Conservation (phyloP, 1,140 invertebrate species). For the Hetaerina americana region DNA sequence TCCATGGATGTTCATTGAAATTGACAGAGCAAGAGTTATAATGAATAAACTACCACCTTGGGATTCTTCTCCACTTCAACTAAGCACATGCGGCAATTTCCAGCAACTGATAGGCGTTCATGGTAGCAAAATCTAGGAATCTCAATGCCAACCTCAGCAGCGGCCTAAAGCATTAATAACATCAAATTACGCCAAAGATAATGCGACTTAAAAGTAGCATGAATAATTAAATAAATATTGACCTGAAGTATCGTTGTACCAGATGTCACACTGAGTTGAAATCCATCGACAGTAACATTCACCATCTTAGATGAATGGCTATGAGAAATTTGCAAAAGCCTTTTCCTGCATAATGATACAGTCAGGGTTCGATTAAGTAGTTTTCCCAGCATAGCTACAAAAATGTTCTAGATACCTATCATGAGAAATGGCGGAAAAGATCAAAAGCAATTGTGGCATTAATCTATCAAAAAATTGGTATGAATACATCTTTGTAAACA, state of each 20-base stretch:
- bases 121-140: constrained; percentile 99
- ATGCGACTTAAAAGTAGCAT: neutral
- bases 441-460: no score
- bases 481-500: no score
- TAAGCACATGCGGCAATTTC: constrained; percentile 98
- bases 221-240: constrained; percentile 15
- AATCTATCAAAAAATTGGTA: no score
- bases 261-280: constrained; percentile 83
- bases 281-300: constrained; percentile 97
- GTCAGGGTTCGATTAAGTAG: no score
- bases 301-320: no score
- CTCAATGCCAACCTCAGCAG: constrained; percentile 91
- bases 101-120: constrained; percentile 93
- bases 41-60: constrained; percentile 39
- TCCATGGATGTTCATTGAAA: constrained; percentile 1
- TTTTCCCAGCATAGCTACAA: no score
- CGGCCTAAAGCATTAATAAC: constrained; percentile 55
- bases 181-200: constrained; percentile 8
- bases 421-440: no score
- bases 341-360: no score
- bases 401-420: no score
- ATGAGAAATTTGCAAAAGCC: no score
- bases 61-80: constrained; percentile 96
- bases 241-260: constrained; percentile 96
- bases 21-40: constrained; percentile 2